Evolutionary conservation across 2,113 vertebrate species (phyloP), one percentile per base, ranked within the genome.

Genomic region (Python bivittatus): DNA sequence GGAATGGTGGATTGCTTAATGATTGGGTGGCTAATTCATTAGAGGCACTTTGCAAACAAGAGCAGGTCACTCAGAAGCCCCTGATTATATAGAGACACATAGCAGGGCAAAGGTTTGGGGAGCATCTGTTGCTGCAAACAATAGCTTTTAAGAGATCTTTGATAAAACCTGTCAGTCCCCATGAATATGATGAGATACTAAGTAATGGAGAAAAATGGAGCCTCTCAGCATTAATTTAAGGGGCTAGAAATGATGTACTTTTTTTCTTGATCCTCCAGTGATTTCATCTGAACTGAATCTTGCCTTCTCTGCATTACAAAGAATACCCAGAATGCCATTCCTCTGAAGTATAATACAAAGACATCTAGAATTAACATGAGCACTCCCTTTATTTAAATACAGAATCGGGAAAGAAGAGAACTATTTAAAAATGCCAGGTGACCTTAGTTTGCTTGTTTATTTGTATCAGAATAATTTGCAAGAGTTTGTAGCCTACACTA

Each of bases 401-500:
- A 89, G 90, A 64, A 88, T 89, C n/a, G 86, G 90, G 44, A 85
- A 92, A 91, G 61, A 58, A 60, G 13, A 57, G 52, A 23, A 44
- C 27, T 42, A 20, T 29, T 33, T 10, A 54, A 42, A 68, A 27
- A 54, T 52, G 22, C 13, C 4, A 33, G 8, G 20, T 9, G 5
- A 17, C 12, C 68, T 61, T 90, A 86, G 25, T 61, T 25, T 27
- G 58, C 25, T 61, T 25, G 58, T 27, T 25, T 10, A 23, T 61
- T 61, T 61, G 58, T 27, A 61, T 61, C 23, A 61, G 5, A 61
- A 61, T 61, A 61, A 92, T 52, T 92, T 89, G 57, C 61, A 86
- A 91, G 93, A 88, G 92, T 57, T 17, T 91, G 6, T 53, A 91
- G 58, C 79, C 64, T 92, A 95, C 95, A 92, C 95, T 95, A 84